Evolutionary conservation across 2,113 vertebrate genomes (phyloP), one percentile per base, ranked within the genome.

Genomic region (Limanda limanda): DNA sequence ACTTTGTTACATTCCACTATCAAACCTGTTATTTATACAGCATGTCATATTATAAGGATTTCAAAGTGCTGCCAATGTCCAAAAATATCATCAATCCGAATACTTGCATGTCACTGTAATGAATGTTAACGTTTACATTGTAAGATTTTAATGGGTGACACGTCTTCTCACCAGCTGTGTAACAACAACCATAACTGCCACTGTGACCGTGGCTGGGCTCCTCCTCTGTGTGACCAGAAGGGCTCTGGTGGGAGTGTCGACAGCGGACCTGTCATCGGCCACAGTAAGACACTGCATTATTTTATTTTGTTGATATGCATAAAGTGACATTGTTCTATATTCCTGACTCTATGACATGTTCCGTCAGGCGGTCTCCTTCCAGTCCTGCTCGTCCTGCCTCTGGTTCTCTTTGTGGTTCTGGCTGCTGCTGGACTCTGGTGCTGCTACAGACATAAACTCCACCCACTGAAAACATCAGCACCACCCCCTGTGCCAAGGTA

Each of bases 161-260:
- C 1, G 9, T 76, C 74, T 57, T 25, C 60, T 24, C 0, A 48
- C 24, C 78, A 99, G 98, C 90, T 97, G 63, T 99, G 98, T 92
- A 99, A 99, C 92, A 99, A 98, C 90, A 97, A 98, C 87, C 95
- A 95, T 74, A 97, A 99, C 90, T 99, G 97, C 84, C 97, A 99
- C 88, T 99, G 98, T 77, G 55, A 93, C 40, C 37, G 25, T 0
- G 97, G 97, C 24, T 99, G 98, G 98, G 95, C 95, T 0, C 98
- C 98, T 2, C 98, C 97, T 0, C 93, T 93, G 85, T 99, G 98
- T 81, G 88, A 90, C 72, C 91, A 93, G 8, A 56, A 59, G 0
- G 98, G 98, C n/a, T 84, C 84, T 0, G 98, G 98, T 14, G 98
- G 98, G 20, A 99, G 98, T 76, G 14, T 96, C 0, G 96, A 99